phyloP scores from a whole-genome alignment of 2,888 invertebrate species.

The Ceraclea dissimilis region DNA sequence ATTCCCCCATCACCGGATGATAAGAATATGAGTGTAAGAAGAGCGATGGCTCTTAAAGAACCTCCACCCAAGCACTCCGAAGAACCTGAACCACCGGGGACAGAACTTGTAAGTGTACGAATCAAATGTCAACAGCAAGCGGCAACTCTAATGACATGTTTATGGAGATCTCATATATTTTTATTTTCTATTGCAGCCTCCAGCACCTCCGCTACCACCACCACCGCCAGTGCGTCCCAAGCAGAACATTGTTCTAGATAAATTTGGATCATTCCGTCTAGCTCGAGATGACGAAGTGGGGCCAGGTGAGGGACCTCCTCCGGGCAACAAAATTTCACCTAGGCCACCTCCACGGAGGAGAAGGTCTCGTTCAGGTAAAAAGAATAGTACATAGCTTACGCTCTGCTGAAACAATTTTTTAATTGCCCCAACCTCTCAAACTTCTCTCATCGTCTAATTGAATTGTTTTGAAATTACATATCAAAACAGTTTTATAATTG shows the following conservation, averaged over 20 bases:
- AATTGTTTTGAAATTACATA: too few species aligned
- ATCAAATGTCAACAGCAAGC: too few species aligned
- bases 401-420: too few species aligned
- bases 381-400: too few species aligned
- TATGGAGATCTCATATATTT: too few species aligned
- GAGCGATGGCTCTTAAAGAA: constrained; percentile 57
- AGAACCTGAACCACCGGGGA: constrained; percentile 52
- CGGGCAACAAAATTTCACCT: constrained; percentile 46
- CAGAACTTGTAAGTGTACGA: constrained; percentile 34
- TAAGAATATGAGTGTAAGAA: constrained; percentile 52
- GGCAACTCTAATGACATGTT: not conserved
- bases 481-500: too few species aligned
- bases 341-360: constrained; percentile 31
- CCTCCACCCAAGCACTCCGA: constrained; percentile 44
- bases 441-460: too few species aligned
- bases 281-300: constrained; percentile 44
- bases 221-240: constrained; percentile 39
- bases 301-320: constrained; percentile 32
- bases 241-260: constrained; percentile 59
- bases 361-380: constrained; percentile 18
- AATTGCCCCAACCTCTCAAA: too few species aligned
- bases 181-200: too few species aligned
- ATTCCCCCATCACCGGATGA: constrained; percentile 40
- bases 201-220: constrained; percentile 29
- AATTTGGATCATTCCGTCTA: constrained; percentile 64